Evolutionary conservation across 1,140 invertebrate species (phyloP), one percentile per base, ranked within the genome.

Genomic region (Geopemphigus sp.): DNA sequence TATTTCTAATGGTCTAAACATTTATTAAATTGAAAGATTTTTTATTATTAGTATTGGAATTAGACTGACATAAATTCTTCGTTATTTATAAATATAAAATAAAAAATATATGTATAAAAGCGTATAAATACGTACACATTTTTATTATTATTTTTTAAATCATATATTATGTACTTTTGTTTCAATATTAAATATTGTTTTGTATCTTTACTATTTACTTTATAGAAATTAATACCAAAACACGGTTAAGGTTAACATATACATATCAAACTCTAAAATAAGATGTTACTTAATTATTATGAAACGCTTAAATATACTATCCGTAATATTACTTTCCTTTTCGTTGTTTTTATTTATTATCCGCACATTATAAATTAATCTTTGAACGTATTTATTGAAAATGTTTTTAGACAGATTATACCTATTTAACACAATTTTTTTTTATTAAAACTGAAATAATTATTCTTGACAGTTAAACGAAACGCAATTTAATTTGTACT

Each of bases 261-360:
- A 78, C 74, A 78, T 78, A 78, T 78, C 74, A 78, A 78, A 63
- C 22, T 22, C 26, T 26, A 5, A 61, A 72, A 72, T 72, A 72
- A 72, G 24, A 32, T 72, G 68, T 72, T 72, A 72, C 50, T 72
- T 72, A 72, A 72, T 72, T 29, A 72, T 72, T 54, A 54, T 1
- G 19, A 64, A 50, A 68, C 47, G 47, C 29, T 72, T 72, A 15
- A 54, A 53, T 54, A 54, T 72, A 54, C 12, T 54, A 17, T 72
- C 26, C 24, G 26, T 26, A 70, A 70, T 53, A 72, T 54, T 6
- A 72, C 1, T 32, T 54, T 29, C n/a, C n/a, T n/a, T n/a, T n/a
- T n/a, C n/a, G n/a, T n/a, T n/a, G n/a, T n/a, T n/a, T n/a, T n/a
- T n/a, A n/a, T n/a, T n/a, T n/a, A n/a, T n/a, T n/a, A n/a, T n/a